phyloP scores from a whole-genome alignment of 2,888 invertebrate genomes.

The Phlogophora meticulosa region DNA sequence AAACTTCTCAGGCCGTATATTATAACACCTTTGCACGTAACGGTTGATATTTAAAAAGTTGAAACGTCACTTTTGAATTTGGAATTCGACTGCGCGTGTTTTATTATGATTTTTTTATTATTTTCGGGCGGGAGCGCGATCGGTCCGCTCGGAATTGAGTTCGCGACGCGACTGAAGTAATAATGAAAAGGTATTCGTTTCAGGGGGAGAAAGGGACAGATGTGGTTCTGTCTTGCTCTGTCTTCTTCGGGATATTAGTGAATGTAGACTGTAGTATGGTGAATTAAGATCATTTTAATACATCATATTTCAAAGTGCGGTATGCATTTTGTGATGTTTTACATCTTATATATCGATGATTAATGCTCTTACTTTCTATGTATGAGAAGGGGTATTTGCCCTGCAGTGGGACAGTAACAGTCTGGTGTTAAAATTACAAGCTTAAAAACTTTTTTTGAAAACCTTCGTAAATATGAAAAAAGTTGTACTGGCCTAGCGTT shows the following conservation, averaged over 20 bases:
- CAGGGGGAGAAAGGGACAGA: slow-evolving; percentile 58
- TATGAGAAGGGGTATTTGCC: too few relatives aligned
- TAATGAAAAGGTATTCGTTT: slow-evolving; percentile 68
- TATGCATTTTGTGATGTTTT: neutral
- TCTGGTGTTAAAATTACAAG: too few relatives aligned
- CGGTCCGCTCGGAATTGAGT: slow-evolving; percentile 44
- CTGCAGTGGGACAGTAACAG: too few relatives aligned
- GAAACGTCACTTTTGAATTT: slow-evolving; percentile 66
- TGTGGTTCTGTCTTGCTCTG: slow-evolving; percentile 42
- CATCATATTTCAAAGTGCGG: slow-evolving; percentile 5
- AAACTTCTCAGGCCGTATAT: slow-evolving; percentile 40
- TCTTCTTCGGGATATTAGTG: slow-evolving; percentile 62
- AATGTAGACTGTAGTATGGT: slow-evolving; percentile 63
- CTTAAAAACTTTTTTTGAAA: too few relatives aligned
- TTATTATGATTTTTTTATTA: slow-evolving; percentile 43
- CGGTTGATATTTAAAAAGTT: slow-evolving; percentile 50
- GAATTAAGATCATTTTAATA: slow-evolving; percentile 55
- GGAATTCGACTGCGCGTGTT: slow-evolving; percentile 65
- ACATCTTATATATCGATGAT: neutral
- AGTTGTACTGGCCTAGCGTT: too few relatives aligned
- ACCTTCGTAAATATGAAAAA: too few relatives aligned
- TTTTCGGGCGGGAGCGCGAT: slow-evolving; percentile 33
- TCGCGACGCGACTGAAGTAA: slow-evolving; percentile 69
- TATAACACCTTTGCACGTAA: slow-evolving; percentile 35
- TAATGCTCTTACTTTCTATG: too few relatives aligned